Conservation (phyloP, 2,888 invertebrate species). For the Marasmarcha lunaedactyla region DNA sequence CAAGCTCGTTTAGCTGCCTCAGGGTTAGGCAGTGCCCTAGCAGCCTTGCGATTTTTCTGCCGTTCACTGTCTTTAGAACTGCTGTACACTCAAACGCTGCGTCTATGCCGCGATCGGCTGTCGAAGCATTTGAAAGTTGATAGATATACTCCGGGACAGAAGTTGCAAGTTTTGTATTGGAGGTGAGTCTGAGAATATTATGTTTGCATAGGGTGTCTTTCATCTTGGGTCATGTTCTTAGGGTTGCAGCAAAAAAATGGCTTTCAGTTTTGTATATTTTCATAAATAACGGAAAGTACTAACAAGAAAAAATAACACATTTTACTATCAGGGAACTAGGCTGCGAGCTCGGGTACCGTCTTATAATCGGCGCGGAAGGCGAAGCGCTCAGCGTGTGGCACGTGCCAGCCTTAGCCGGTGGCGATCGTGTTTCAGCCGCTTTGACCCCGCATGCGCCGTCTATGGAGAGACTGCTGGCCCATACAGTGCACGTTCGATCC, state of each 20-base stretch:
- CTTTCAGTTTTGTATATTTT: neutral
- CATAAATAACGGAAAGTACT: too few relatives aligned
- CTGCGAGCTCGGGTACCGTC: constrained; percentile 88
- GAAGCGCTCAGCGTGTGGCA: constrained; percentile 65
- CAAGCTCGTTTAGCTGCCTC: constrained; percentile 87
- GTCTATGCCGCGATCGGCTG: constrained; percentile 88
- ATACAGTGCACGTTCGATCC: constrained; percentile 94
- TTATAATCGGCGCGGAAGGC: constrained; percentile 88
- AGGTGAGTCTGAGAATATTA: constrained; percentile 72
- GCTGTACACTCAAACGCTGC: constrained; percentile 87
- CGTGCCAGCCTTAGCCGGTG: constrained; percentile 71
- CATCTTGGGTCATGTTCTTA: neutral
- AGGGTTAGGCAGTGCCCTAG: constrained; percentile 78
- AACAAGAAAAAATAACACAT: too few relatives aligned
- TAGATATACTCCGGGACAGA: constrained; percentile 90
- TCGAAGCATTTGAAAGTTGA: constrained; percentile 91
- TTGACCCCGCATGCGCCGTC: constrained; percentile 92
- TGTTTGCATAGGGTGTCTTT: too few relatives aligned
- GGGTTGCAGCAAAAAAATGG: neutral
- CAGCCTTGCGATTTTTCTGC: constrained; percentile 88
- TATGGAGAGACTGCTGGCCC: constrained; percentile 93
- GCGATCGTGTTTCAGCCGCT: constrained; percentile 73
- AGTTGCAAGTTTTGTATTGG: constrained; percentile 95
- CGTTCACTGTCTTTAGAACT: constrained; percentile 94
- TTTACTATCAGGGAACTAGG: constrained; percentile 79